phyloP scores from a whole-genome alignment of 2,113 vertebrate species.

The Tautogolabrus adspersus region DNA sequence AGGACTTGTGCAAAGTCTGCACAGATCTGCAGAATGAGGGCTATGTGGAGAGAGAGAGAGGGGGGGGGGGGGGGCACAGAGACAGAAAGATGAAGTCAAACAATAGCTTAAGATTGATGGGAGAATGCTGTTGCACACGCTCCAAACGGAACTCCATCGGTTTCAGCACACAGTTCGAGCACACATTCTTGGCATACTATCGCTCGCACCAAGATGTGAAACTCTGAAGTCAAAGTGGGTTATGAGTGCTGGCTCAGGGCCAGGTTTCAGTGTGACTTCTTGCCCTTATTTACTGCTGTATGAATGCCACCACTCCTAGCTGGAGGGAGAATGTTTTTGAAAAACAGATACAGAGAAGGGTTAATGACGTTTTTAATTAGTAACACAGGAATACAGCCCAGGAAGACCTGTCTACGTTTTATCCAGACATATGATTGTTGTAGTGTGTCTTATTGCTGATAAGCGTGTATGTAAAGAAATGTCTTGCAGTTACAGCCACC shows the following conservation, averaged over 20 bases:
- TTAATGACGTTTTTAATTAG: background rate
- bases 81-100: constrained; percentile 47
- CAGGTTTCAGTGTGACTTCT: constrained; percentile 78
- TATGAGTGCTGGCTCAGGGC: constrained; percentile 62
- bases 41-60: background rate
- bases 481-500: too few relatives aligned
- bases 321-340: background rate
- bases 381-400: too few relatives aligned
- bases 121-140: constrained; percentile 52
- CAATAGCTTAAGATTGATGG: constrained; percentile 62
- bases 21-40: constrained; percentile 11
- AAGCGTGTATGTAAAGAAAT: background rate
- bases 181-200: constrained; percentile 78
- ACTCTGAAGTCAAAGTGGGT: constrained; percentile 62
- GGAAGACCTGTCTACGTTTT: background rate
- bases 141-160: constrained; percentile 55
- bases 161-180: constrained; percentile 57
- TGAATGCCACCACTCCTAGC: constrained; percentile 14
- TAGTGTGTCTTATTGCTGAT: background rate
- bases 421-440: background rate
- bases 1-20: background rate
- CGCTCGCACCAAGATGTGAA: constrained; percentile 57
- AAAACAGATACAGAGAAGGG: background rate
- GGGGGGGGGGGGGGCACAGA: constrained; percentile 1
- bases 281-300: constrained; percentile 43